Percentiles rank a stretch among this genome's conserved stretches.
Evolutionary conservation across 1,140 invertebrate genomes (phyloP).

Genomic region (Aporrectodea caliginosa): DNA sequence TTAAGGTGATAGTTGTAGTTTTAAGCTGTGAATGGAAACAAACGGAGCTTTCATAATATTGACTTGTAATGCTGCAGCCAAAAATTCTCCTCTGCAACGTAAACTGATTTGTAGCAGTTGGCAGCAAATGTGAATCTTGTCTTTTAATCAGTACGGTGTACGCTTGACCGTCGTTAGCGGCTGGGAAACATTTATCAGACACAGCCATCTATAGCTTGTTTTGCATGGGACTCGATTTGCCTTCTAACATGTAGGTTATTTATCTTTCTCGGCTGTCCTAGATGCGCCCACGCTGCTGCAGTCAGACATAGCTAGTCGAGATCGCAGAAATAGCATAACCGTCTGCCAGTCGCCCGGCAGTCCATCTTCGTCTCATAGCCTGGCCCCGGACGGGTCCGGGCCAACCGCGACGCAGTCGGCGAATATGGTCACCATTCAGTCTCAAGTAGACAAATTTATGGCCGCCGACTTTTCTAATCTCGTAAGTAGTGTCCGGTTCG

Average conservation of each 20-base stretch:
- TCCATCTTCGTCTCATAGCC: background rate
- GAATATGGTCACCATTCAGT: conserved; percentile 6
- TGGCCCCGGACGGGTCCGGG: background rate
- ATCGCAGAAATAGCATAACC: background rate
- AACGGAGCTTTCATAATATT: too few relatives aligned
- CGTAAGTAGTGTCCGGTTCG: background rate
- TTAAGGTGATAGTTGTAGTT: too few relatives aligned
- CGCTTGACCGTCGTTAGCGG: too few relatives aligned
- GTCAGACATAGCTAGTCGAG: background rate
- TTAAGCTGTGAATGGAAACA: too few relatives aligned
- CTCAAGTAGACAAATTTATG: background rate
- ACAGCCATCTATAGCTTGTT: too few relatives aligned
- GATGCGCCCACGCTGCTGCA: conserved; percentile 1
- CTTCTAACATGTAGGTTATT: background rate
- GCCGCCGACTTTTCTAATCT: background rate
- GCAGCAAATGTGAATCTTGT: too few relatives aligned
- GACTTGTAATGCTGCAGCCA: too few relatives aligned
- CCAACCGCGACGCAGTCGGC: conserved; percentile 2
- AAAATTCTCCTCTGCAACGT: too few relatives aligned
- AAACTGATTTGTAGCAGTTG: too few relatives aligned
- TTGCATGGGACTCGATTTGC: background rate
- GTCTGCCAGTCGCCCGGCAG: background rate
- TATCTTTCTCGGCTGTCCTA: background rate
- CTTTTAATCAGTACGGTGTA: too few relatives aligned
- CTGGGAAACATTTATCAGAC: too few relatives aligned